Conservation (phyloP, 2,113 vertebrate genomes). For the Datnioides undecimradiatus region DNA sequence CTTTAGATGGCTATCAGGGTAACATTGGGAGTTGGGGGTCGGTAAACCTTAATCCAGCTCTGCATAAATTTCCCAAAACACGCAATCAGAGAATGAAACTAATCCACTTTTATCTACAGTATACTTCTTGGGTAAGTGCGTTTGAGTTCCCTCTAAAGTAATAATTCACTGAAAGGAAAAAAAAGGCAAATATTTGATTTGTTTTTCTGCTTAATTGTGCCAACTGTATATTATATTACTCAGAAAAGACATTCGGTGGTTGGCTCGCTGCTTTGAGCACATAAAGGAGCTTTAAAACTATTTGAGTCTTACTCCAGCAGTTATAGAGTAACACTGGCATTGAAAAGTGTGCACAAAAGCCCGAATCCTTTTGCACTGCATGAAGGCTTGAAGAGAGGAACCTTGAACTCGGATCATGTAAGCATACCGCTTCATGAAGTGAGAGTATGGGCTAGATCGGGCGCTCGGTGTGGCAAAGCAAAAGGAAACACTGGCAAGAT, state of each 20-base stretch:
- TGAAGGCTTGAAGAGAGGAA: not conserved
- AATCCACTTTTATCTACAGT: not conserved
- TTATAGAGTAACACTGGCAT: not conserved
- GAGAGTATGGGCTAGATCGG: not conserved
- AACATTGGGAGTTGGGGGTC: not conserved
- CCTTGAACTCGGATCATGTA: not conserved
- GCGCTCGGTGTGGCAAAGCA: not conserved
- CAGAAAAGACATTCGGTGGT: not conserved
- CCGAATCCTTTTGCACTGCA: not conserved
- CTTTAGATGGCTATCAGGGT: not conserved
- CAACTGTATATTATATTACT: not conserved
- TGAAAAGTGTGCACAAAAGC: not conserved
- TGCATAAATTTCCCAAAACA: not conserved
- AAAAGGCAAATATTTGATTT: not conserved
- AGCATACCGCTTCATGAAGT: not conserved
- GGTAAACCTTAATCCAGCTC: constrained; percentile 14
- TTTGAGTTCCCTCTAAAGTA: not conserved
- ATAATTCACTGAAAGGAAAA: not conserved
- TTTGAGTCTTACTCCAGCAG: not conserved
- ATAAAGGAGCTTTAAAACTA: not conserved
- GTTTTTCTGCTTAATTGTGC: not conserved
- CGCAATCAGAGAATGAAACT: not conserved
- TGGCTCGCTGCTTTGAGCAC: not conserved
- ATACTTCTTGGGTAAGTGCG: not conserved
- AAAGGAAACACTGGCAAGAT: not conserved